Base-by-base conservation (phyloP, 92 coral and sea anemone species). In the Heliopora coerulea region DNA sequence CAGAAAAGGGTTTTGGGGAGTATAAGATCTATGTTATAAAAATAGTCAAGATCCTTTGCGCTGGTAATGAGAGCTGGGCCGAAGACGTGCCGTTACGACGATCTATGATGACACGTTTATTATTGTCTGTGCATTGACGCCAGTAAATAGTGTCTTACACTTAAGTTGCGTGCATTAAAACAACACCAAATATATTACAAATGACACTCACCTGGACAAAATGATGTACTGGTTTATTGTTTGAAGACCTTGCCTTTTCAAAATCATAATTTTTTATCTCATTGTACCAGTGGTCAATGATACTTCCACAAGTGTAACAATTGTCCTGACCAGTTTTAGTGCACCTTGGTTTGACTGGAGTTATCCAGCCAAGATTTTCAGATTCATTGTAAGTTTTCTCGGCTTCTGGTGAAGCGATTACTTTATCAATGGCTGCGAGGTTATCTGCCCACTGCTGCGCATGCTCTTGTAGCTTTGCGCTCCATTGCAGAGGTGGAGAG, bases 131-230 rank as follows among this genome's bases (percentile, higher is more conserved):
- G n/a, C n/a, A n/a, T n/a, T n/a, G n/a, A n/a, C n/a, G n/a, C n/a
- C n/a, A n/a, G n/a, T n/a, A n/a, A n/a, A n/a, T n/a, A n/a, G n/a
- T n/a, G n/a, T n/a, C n/a, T n/a, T n/a, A n/a, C n/a, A n/a, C n/a
- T n/a, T n/a, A n/a, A n/a, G n/a, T n/a, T n/a, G n/a, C n/a, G n/a
- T n/a, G n/a, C n/a, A n/a, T n/a, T n/a, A n/a, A n/a, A n/a, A n/a
- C n/a, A n/a, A n/a, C n/a, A n/a, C n/a, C n/a, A n/a, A n/a, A n/a
- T n/a, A n/a, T n/a, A n/a, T n/a, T n/a, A n/a, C n/a, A n/a, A n/a
- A n/a, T n/a, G n/a, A n/a, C n/a, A n/a, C n/a, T n/a, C n/a, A n/a
- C 97, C 96, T 91, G 97, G 33, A 90, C 89, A 82, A 91, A 91
- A 49, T 91, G 97, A n/a, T 78, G 78, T 21, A 88, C 75, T 0